phyloP scores from a whole-genome alignment of 2,888 invertebrate genomes.

The Automeris io region DNA sequence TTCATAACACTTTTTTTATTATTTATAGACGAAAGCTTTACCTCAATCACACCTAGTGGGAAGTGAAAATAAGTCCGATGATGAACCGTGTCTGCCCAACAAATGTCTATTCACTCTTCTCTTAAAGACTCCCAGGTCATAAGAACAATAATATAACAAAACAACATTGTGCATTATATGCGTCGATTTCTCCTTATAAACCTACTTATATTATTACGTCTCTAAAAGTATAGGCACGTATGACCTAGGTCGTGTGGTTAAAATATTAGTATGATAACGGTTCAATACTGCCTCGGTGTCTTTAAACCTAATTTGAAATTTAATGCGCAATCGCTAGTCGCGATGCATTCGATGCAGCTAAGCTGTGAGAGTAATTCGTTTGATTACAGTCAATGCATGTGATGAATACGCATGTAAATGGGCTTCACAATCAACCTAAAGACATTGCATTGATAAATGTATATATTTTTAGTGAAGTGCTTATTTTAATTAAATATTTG shows the following conservation, averaged over 20 bases:
- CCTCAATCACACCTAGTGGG: too few relatives aligned
- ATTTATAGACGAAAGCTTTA: too few relatives aligned
- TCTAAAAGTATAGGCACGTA: conserved; percentile 1
- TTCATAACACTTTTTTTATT: too few relatives aligned
- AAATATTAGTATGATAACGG: conserved; percentile 16
- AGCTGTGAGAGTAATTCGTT: conserved; percentile 48
- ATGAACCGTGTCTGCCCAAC: too few relatives aligned
- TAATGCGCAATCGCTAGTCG: conserved; percentile 43
- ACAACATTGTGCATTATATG: not conserved
- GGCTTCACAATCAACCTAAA: conserved; percentile 8
- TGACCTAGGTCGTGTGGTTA: conserved; percentile 7
- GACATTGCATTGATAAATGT: conserved; percentile 7
- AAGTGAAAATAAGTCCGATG: too few relatives aligned
- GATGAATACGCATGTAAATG: conserved; percentile 33
- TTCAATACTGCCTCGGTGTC: conserved; percentile 5
- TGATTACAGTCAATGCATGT: conserved; percentile 41
- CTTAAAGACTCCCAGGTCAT: too few relatives aligned
- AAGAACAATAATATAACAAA: not conserved
- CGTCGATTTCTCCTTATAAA: conserved; percentile 1
- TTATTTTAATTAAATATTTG: too few relatives aligned
- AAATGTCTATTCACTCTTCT: too few relatives aligned
- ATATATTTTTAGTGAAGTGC: too few relatives aligned
- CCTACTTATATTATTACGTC: conserved; percentile 1
- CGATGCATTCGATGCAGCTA: conserved; percentile 38
- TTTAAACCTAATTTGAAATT: conserved; percentile 45